Evolutionary conservation across 2,888 invertebrate species (phyloP).

Genomic region (Dicyrtoma fusca): DNA sequence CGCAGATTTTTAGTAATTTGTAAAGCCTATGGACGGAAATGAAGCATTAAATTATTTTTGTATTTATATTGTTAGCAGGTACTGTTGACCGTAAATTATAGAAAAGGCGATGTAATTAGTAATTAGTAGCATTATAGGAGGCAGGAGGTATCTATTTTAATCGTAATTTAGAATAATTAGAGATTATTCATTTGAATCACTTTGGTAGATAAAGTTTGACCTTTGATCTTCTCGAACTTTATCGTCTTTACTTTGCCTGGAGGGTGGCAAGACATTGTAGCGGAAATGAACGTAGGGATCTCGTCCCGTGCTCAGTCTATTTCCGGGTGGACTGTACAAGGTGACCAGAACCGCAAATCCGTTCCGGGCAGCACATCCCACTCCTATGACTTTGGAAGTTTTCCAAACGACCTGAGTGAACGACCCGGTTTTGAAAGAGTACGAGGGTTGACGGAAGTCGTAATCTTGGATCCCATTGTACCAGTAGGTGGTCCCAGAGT

Average conservation of each 20-base stretch:
- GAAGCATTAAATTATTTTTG: no score
- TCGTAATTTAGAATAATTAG: no score
- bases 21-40: no score
- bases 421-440: neutral
- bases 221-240: neutral
- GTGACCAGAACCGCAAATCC: slow-evolving; percentile 13
- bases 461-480: slow-evolving; percentile 29
- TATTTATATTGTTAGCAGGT: no score
- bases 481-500: slow-evolving; percentile 37
- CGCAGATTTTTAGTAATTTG: no score
- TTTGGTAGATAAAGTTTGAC: neutral
- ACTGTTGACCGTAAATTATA: no score
- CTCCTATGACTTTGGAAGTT: slow-evolving; percentile 1
- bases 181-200: no score
- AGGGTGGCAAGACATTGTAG: neutral
- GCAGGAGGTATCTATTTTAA: no score
- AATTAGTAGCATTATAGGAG: no score
- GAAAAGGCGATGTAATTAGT: no score
- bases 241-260: no score
- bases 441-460: slow-evolving; percentile 14
- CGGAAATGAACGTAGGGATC: slow-evolving; percentile 11
- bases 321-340: slow-evolving; percentile 25
- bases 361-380: slow-evolving; percentile 10
- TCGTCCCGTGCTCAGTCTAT: neutral
- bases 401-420: slow-evolving; percentile 37